Conservation (phyloP, 2,113 vertebrate species). For the Pomatostomus ruficeps region DNA sequence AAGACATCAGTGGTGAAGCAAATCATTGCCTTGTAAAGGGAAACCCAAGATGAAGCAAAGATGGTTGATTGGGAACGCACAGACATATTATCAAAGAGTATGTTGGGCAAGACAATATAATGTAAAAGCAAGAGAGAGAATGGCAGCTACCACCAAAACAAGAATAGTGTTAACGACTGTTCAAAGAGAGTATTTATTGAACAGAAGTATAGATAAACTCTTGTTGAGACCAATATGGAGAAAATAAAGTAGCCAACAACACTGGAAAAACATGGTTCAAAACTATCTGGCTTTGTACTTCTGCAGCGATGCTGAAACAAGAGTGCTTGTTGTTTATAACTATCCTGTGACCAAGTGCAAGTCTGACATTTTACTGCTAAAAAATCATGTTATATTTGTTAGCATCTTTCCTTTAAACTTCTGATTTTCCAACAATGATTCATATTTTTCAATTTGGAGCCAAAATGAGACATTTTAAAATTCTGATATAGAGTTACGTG, state of each 20-base stretch:
- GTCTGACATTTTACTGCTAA: not conserved
- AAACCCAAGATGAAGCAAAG: not conserved
- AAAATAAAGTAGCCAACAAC: not conserved
- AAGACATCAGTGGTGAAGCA: not conserved
- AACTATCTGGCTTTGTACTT: not conserved
- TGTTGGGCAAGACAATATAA: not conserved
- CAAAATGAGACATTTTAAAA: not conserved
- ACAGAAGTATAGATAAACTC: not conserved
- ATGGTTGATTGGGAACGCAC: accelerated
- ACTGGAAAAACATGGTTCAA: not conserved
- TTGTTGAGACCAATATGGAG: not conserved
- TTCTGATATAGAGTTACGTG: not conserved
- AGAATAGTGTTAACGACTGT: not conserved
- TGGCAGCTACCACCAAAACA: not conserved
- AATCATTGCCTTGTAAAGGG: not conserved
- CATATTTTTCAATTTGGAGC: not conserved
- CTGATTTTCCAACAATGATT: not conserved
- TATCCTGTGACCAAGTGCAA: not conserved
- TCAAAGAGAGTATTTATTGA: not conserved
- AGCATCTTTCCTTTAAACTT: not conserved
- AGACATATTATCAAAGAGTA: not conserved
- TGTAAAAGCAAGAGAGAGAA: not conserved
- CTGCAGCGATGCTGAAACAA: not conserved
- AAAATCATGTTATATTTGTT: not conserved
- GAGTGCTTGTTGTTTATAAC: not conserved